Evolutionary conservation across 2,888 invertebrate species (phyloP).

Genomic region (Ennomos quercinarius): DNA sequence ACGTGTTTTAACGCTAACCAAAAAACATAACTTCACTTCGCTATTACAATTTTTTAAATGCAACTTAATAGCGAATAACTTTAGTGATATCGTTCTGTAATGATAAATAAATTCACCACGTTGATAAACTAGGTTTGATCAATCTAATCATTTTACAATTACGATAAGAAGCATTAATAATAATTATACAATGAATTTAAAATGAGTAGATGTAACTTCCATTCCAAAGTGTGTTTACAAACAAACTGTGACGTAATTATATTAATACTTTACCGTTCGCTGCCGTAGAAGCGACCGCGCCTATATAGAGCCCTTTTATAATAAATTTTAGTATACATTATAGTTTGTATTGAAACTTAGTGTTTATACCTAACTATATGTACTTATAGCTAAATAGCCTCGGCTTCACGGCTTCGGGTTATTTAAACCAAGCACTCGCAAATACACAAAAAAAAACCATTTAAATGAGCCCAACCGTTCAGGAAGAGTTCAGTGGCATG

Average conservation of each 20-base stretch:
- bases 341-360: too few species aligned
- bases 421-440: too few species aligned
- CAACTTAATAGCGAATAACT: constrained; percentile 19
- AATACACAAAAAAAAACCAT: too few species aligned
- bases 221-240: constrained; percentile 22
- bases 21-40: constrained; percentile 10
- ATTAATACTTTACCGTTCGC: too few species aligned
- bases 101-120: constrained; percentile 23
- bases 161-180: constrained; percentile 6
- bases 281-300: too few species aligned
- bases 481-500: too few species aligned
- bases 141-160: constrained; percentile 22
- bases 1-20: not conserved
- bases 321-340: too few species aligned
- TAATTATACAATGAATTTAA: not conserved
- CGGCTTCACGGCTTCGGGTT: too few species aligned
- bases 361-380: too few species aligned
- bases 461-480: too few species aligned
- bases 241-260: constrained; percentile 20
- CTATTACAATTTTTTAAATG: constrained; percentile 16
- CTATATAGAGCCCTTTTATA: too few species aligned
- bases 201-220: not conserved
- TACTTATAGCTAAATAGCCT: too few species aligned
- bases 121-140: constrained; percentile 16
- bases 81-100: constrained; percentile 13